These are phyloP conservation scores for Phortica variegata DNA, from an alignment of 1,140 invertebrate genomes.

Conservation along the genomic window DNA sequence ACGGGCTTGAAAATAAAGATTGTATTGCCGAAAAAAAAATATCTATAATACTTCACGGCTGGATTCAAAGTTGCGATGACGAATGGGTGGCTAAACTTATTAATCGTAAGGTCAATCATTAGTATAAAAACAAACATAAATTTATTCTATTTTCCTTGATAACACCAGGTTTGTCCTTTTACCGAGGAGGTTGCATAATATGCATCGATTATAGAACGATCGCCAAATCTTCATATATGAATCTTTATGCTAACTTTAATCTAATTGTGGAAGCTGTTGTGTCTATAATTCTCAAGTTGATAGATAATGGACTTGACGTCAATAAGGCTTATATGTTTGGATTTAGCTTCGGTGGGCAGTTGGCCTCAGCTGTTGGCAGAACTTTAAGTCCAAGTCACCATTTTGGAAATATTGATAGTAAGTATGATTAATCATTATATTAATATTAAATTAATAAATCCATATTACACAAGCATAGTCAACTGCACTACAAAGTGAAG, in stretches of 20 bases:
- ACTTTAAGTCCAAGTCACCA: constrained; percentile 20
- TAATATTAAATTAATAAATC: not conserved
- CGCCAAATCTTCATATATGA: constrained; percentile 39
- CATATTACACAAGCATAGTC: too few relatives aligned
- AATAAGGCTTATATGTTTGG: constrained; percentile 46
- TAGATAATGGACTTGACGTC: constrained; percentile 37
- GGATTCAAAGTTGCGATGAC: constrained; percentile 46
- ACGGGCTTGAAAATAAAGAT: constrained; percentile 22
- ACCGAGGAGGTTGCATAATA: constrained; percentile 49
- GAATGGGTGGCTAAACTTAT: constrained; percentile 43
- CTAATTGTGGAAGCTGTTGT: constrained; percentile 30
- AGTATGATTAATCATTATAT: not conserved
- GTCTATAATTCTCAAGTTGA: constrained; percentile 25
- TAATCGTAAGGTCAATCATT: constrained; percentile 31
- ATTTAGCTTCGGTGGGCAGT: constrained; percentile 50
- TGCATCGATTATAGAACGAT: constrained; percentile 49
- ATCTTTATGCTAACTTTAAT: constrained; percentile 38
- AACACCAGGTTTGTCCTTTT: constrained; percentile 35
- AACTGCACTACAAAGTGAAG: too few relatives aligned
- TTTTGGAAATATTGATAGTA: constrained; percentile 37
- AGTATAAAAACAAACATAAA: not conserved
- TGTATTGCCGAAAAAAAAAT: constrained; percentile 36
- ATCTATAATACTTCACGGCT: constrained; percentile 49
- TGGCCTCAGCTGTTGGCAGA: constrained; percentile 42
- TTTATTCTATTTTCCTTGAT: not conserved